phyloP scores from a whole-genome alignment of 1,140 invertebrate genomes.

The Diachasmimorpha longicaudata region DNA sequence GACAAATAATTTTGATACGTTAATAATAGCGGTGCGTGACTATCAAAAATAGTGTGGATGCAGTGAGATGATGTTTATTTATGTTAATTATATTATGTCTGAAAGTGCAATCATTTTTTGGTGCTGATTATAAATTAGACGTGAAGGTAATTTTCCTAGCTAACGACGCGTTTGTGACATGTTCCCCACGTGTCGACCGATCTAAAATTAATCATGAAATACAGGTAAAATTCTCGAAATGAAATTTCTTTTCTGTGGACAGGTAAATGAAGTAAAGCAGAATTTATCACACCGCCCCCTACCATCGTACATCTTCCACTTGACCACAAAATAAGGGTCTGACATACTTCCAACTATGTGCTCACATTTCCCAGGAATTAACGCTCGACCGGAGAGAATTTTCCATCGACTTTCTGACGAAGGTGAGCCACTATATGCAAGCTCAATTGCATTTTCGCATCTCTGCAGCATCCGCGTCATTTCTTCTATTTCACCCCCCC shows the following conservation, averaged over 20 bases:
- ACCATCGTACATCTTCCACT: not conserved
- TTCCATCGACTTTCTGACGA: not conserved
- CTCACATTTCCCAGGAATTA: not conserved
- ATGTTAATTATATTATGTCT: too few species aligned
- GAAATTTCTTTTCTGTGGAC: not conserved
- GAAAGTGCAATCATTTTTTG: too few species aligned
- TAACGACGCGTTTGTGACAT: too few species aligned
- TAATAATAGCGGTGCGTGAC: not conserved
- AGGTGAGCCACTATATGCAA: not conserved
- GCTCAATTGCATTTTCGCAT: slow-evolving; percentile 6
- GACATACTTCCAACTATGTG: not conserved
- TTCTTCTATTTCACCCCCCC: not conserved
- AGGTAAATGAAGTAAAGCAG: not conserved
- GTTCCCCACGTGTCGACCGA: too few species aligned
- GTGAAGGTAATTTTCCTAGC: too few species aligned
- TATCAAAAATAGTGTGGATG: too few species aligned
- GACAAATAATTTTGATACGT: not conserved
- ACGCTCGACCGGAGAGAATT: not conserved
- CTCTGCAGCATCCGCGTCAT: not conserved
- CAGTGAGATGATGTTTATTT: too few species aligned
- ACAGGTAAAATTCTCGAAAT: not conserved
- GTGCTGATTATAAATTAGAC: too few species aligned
- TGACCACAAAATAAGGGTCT: not conserved
- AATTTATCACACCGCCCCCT: not conserved
- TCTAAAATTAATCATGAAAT: not conserved